Base-by-base conservation (phyloP, 2,113 vertebrate genomes). In the Puffinus mauretanicus region DNA sequence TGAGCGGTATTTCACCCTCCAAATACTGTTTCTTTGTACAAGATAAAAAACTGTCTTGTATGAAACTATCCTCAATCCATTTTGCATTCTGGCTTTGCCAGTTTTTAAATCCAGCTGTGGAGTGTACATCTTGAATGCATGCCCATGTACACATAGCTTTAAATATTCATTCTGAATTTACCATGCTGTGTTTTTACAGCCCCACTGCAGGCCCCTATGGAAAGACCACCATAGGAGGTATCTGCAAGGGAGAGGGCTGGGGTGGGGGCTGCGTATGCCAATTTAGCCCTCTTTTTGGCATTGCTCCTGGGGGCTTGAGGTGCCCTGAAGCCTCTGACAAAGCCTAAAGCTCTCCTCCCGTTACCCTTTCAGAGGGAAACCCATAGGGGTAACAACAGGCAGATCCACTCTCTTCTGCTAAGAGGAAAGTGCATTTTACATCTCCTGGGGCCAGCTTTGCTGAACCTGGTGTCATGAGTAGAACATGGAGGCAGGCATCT, bases 121-220 rank as follows among this genome's bases (percentile, higher is more conserved):
- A 69, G 55, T 38, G 54, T 65, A 34, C 77, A 3, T 60, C 76
- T 84, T 88, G 92, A 96, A 44, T 67, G n/a, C 76, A 44, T 5
- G 21, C 72, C 62, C 7, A 2, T 51, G 32, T 52, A 36, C 65
- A 76, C 80, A 49, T 49, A 84, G 64, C 21, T 82, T 88, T n/a
- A 52, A 83, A 82, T 86, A 90, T 14, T 82, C 72, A 67, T 79
- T 77, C 72, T 91, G 80, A 75, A 82, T 71, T 93, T 78, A 34
- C 72, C 25, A 1, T 54, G 79, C 71, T 62, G 54, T 77, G 44
- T 66, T 93, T 89, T 92, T 42, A 70, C 38, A 85, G 66, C 75
- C 40, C 70, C 62, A 30, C 47, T 75, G 61, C 21, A 55, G 36
- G 67, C 34, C 54, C 34, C 40, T 21, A 2, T 69, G 66, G 87